Evolutionary conservation across 2,888 invertebrate species (phyloP).

Genomic region (Hemicrepidius hirtus): DNA sequence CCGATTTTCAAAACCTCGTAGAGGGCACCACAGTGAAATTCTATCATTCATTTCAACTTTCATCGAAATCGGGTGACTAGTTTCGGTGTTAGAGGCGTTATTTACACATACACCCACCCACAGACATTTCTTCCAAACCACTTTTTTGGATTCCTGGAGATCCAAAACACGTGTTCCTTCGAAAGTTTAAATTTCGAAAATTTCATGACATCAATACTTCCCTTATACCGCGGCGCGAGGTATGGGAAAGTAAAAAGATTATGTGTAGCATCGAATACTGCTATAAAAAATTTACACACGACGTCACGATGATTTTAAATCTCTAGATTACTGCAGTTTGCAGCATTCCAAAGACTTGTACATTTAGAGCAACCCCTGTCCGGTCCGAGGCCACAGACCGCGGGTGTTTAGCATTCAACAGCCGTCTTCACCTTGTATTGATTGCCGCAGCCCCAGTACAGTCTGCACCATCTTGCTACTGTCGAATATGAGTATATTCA

Average conservation of each 20-base stretch:
- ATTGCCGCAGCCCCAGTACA: slow-evolving; percentile 74
- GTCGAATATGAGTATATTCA: slow-evolving; percentile 50
- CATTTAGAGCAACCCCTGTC: slow-evolving; percentile 56
- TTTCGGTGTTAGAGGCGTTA: no score
- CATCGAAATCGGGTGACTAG: no score
- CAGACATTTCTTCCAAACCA: no score
- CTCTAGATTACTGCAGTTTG: slow-evolving; percentile 40
- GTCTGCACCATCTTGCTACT: slow-evolving; percentile 58
- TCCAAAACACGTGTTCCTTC: no score
- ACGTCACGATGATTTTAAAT: slow-evolving; percentile 24
- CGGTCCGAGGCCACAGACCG: slow-evolving; percentile 66
- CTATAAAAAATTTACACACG: neutral
- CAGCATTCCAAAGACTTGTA: slow-evolving; percentile 55
- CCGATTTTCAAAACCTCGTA: no score
- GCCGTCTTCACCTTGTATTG: slow-evolving; percentile 79
- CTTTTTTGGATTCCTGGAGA: no score
- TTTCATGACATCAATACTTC: no score
- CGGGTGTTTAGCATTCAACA: slow-evolving; percentile 76
- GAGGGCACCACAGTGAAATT: no score
- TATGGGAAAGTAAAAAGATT: neutral
- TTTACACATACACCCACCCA: no score
- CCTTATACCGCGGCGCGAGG: no score
- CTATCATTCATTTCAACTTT: no score
- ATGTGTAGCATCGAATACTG: neutral
- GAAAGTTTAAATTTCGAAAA: no score